Base-by-base conservation (phyloP, 2,888 invertebrate genomes). In the Hemaris fuciformis region DNA sequence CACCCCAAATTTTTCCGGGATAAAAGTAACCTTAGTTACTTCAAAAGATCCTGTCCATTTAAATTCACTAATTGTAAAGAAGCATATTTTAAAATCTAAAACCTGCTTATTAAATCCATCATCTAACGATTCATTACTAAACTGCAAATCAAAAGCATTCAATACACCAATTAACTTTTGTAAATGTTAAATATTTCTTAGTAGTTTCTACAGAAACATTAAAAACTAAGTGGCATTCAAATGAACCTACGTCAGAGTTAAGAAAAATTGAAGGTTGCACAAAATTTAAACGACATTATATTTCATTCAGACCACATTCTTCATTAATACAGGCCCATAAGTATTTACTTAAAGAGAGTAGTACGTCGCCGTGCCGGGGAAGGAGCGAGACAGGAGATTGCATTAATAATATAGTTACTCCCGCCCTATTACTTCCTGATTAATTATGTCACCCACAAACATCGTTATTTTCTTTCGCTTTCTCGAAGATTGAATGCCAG, bases 391-490 rank as follows among this genome's bases (percentile, higher is more conserved):
- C 45, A 46, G 67, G 65, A 67, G 64, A 71, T 68, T 57, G 66
- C 70, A 77, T 79, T 77, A 79, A 82, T 79, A 77, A 76, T 69
- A 68, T 70, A 71, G 71, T 76, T 76, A 70, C 72, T 71, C 65
- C 67, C 71, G 61, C 64, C 66, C 75, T 73, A 75, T 79, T 81
- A 72, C 69, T 70, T 70, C 67, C 69, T 75, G 74, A 82, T 80
- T 79, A 81, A 81, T 79, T 76, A 75, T 76, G 79, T 80, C 77
- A 71, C 70, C 65, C 67, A 65, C 74, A 74, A 74, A 71, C 69
- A 68, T 69, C 69, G 64, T 71, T 74, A 66, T 69, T 70, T 58
- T 43, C 42, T 48, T 62, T 23, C 23, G 59, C 60, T 34, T 57
- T 62, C 45, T 31, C 46, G 42, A 57, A 57, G 59, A 34, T 59